phyloP scores from a whole-genome alignment of 2,797 vertebrate genomes.

The Danio aesculapii region DNA sequence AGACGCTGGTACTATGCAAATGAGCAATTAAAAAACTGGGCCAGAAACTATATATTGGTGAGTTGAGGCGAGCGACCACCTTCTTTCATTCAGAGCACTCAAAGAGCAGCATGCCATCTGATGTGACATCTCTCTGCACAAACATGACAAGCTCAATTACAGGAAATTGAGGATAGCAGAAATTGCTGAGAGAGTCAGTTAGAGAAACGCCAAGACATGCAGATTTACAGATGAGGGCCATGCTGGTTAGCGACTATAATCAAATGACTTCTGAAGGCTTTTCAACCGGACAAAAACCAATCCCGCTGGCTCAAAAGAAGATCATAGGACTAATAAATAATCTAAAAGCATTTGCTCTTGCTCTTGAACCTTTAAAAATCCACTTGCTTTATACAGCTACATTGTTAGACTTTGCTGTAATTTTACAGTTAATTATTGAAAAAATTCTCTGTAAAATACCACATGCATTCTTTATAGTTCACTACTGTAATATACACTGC shows the following conservation, averaged over 20 bases:
- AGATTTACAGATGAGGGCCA: not conserved
- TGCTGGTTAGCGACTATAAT: not conserved
- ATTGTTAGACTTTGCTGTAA: no score
- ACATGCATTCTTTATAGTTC: no score
- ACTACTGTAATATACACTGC: no score
- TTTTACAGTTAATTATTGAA: no score
- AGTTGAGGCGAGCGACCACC: conserved; percentile 14
- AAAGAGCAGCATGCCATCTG: conserved; percentile 33
- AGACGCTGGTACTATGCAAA: conserved; percentile 6
- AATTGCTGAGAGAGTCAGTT: conserved; percentile 15
- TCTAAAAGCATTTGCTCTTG: not conserved
- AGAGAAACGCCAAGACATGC: conserved; percentile 23
- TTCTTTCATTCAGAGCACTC: conserved; percentile 25
- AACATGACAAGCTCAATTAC: conserved; percentile 53
- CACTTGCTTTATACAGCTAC: no score
- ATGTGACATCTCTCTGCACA: conserved; percentile 46
- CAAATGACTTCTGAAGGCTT: not conserved
- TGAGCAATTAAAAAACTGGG: conserved; percentile 11
- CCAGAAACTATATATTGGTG: conserved; percentile 16
- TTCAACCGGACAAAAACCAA: conserved; percentile 19
- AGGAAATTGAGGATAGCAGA: conserved; percentile 30
- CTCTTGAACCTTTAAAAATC: not conserved
- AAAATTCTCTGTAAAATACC: no score
- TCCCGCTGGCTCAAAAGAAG: not conserved
- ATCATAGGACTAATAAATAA: conserved; percentile 22